Conservation (phyloP, 2,797 vertebrate genomes). For the Anas bernieri region DNA sequence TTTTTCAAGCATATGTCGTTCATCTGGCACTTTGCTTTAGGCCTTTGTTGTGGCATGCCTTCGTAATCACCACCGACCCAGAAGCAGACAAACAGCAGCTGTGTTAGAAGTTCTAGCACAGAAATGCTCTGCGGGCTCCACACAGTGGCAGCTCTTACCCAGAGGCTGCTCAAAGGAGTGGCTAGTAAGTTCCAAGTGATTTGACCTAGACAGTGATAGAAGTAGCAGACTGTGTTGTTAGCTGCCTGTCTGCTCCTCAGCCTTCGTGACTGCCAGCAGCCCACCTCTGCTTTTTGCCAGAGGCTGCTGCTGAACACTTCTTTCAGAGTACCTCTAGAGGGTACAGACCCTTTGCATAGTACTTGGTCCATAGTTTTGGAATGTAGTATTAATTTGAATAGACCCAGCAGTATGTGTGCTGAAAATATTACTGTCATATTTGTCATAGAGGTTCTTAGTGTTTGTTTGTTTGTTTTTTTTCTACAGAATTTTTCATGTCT, state of each 20-base stretch:
- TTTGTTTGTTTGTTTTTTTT: background rate
- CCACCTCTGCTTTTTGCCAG: background rate
- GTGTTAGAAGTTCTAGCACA: background rate
- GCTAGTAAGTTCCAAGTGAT: background rate
- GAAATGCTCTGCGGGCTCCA: background rate
- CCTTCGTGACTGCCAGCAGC: background rate
- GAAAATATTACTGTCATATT: background rate
- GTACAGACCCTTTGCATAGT: background rate
- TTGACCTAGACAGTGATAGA: background rate
- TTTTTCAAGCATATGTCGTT: background rate
- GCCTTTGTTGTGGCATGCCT: background rate
- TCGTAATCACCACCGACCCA: background rate
- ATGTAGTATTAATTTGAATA: accelerated
- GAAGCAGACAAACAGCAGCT: background rate
- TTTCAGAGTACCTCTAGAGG: background rate
- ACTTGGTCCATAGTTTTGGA: background rate
- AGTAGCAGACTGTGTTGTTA: background rate
- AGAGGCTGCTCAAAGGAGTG: background rate
- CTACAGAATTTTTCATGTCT: background rate
- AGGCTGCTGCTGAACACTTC: background rate
- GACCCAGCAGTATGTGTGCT: background rate
- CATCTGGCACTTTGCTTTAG: background rate
- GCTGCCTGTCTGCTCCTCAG: background rate
- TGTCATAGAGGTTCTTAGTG: background rate
- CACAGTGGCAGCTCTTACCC: background rate